Evolutionary conservation across 1,140 invertebrate genomes (phyloP).

Genomic region (Adelges cooleyi): DNA sequence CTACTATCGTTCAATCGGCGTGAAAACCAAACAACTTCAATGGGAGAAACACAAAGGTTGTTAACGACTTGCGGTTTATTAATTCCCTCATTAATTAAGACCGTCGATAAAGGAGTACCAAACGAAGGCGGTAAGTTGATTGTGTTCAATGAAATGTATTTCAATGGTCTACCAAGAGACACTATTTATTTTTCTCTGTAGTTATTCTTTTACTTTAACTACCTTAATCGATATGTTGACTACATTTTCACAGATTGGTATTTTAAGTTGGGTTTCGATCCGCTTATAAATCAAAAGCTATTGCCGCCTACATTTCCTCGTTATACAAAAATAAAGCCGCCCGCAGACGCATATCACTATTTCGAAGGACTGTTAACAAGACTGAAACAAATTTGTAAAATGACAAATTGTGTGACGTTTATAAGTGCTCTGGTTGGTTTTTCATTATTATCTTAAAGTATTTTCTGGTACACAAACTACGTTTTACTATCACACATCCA

Average conservation of each 20-base stretch:
- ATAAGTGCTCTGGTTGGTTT: conserved; percentile 62
- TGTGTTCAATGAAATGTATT: neutral
- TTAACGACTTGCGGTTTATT: conserved; percentile 60
- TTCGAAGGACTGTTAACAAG: conserved; percentile 68
- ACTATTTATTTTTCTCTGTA: too few species aligned
- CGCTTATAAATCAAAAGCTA: conserved; percentile 85
- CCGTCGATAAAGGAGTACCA: conserved; percentile 50
- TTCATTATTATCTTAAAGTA: neutral
- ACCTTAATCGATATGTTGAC: neutral
- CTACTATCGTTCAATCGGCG: conserved; percentile 54
- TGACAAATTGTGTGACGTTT: conserved; percentile 64
- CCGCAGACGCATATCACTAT: conserved; percentile 71
- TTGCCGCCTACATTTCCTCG: conserved; percentile 95
- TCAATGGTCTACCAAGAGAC: too few species aligned
- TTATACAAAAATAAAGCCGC: conserved; percentile 83
- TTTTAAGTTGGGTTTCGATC: conserved; percentile 73
- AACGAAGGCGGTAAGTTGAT: neutral
- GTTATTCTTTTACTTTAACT: too few species aligned
- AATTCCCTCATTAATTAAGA: conserved; percentile 66
- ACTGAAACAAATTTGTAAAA: conserved; percentile 69
- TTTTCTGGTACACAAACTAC: too few species aligned
- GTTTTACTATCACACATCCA: too few species aligned
- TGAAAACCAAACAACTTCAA: conserved; percentile 46
- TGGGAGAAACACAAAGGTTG: conserved; percentile 53
- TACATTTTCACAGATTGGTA: neutral